phyloP scores from a whole-genome alignment of 2,113 vertebrate genomes.

The Calyptomena viridis region DNA sequence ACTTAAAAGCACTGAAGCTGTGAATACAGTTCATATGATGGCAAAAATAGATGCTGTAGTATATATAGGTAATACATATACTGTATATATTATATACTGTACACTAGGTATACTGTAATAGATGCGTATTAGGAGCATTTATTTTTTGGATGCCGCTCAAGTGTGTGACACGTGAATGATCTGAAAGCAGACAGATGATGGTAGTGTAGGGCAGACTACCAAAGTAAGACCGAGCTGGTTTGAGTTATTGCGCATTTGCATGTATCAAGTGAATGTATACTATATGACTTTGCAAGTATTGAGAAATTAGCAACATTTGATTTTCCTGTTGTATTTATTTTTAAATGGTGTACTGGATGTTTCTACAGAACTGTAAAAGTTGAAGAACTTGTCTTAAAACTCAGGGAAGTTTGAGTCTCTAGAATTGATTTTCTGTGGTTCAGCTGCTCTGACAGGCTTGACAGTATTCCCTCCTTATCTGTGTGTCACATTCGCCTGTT shows the following conservation, averaged over 20 bases:
- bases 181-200: background rate
- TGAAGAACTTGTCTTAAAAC: background rate
- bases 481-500: background rate
- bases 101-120: background rate
- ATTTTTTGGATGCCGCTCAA: background rate
- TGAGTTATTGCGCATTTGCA: background rate
- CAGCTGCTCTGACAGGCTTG: background rate
- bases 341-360: background rate
- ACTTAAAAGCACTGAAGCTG: background rate
- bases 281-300: background rate
- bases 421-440: background rate
- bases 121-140: background rate
- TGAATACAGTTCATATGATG: background rate
- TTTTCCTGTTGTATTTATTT: background rate
- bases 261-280: background rate
- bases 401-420: background rate
- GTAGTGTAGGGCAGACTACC: background rate
- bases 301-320: background rate
- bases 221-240: background rate
- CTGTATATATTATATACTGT: background rate
- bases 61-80: background rate
- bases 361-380: background rate
- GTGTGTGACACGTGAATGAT: background rate
- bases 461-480: background rate
- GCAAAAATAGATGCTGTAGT: background rate